These are phyloP conservation scores for Gymnorhina tibicen DNA, from an alignment of 2,113 vertebrate genomes.

Conservation along the genomic window DNA sequence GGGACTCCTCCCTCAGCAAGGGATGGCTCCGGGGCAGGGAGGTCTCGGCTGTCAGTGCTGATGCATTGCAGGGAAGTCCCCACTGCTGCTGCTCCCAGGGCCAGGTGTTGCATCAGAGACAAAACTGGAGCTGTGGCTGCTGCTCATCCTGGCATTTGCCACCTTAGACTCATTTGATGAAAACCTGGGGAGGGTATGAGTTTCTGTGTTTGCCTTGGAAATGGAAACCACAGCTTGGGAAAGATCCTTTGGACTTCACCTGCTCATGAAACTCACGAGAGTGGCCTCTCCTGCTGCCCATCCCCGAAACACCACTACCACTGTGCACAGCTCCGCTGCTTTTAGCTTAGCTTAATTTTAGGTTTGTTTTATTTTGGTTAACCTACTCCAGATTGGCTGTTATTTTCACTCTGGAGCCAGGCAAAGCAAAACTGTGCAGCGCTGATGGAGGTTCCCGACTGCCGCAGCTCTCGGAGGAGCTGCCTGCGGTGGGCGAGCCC, in stretches of 20 bases:
- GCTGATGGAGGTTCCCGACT: not conserved
- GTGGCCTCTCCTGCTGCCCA: not conserved
- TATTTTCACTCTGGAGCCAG: not conserved
- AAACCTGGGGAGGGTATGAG: not conserved
- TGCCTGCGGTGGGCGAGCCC: accelerated
- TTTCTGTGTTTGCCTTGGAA: not conserved
- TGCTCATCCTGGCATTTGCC: not conserved
- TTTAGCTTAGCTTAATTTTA: not conserved
- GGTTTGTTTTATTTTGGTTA: not conserved
- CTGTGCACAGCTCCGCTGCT: not conserved
- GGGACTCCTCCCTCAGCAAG: not conserved
- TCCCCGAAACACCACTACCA: not conserved
- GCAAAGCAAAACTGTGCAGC: not conserved
- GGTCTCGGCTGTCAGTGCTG: not conserved
- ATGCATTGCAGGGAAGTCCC: not conserved
- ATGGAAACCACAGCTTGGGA: not conserved
- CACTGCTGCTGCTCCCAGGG: not conserved
- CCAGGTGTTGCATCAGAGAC: not conserved
- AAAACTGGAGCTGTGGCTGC: not conserved
- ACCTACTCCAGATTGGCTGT: not conserved
- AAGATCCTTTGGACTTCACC: not conserved
- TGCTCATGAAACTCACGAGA: accelerated
- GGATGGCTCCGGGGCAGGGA: not conserved
- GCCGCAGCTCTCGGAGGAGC: accelerated
- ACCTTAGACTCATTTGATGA: not conserved